A percentile compares a stretch with the other conserved stretches of the same genome.
These are phyloP conservation scores for Numida meleagris DNA, from an alignment of 2,113 vertebrate genomes.

Conservation along the genomic window DNA sequence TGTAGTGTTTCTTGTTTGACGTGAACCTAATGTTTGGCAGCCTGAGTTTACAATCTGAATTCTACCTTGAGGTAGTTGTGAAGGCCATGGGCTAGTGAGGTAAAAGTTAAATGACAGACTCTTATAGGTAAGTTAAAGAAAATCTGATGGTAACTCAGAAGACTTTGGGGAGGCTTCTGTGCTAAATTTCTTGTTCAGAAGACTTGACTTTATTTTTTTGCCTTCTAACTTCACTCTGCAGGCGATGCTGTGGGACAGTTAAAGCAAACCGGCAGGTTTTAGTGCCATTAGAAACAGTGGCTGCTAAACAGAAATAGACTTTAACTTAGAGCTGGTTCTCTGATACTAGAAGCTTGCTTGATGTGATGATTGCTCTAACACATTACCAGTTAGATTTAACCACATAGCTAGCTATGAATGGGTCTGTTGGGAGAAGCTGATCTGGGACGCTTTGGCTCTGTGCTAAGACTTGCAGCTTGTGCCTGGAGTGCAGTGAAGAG, in stretches of 20 bases:
- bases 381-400: constrained; percentile 3
- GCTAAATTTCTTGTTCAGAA: background rate
- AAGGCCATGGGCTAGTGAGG: background rate
- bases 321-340: constrained; percentile 8
- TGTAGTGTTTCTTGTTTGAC: background rate
- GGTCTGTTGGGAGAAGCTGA: background rate
- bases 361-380: constrained; percentile 1
- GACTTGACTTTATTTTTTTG: background rate
- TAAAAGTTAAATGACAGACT: background rate
- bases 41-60: background rate
- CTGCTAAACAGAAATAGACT: constrained; percentile 44
- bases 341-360: constrained; percentile 11
- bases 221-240: background rate
- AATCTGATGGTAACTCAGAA: background rate
- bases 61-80: background rate
- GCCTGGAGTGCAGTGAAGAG: constrained; percentile 40
- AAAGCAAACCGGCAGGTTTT: background rate
- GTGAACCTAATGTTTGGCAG: constrained; percentile 29
- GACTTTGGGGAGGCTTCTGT: background rate
- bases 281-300: constrained; percentile 2
- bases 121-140: background rate
- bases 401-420: background rate
- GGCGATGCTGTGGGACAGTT: background rate
- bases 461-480: constrained; percentile 10
- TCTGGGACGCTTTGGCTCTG: background rate